Base-by-base conservation (phyloP, 2,113 vertebrate genomes). In the Bettongia penicillata region DNA sequence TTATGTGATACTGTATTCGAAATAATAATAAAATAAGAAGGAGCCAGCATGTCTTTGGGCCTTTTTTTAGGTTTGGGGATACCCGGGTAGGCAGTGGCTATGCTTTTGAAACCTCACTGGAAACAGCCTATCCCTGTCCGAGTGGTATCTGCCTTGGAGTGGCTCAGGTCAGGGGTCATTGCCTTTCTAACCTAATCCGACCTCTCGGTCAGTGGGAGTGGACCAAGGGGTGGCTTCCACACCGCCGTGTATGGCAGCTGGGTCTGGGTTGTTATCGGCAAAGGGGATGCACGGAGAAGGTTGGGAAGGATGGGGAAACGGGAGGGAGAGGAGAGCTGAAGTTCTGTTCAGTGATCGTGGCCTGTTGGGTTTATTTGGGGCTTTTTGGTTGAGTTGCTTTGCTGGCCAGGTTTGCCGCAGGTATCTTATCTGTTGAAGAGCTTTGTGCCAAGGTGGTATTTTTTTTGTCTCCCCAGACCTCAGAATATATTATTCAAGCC, bases 401-500 rank as follows among this genome's bases (percentile, higher is more conserved):
- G 57, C 51, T 96, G 93, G 57, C 49, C 92, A 89, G 49, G 6
- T 93, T 95, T 96, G 95, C 51, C 90, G 95, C 53, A 47, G 25
- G 91, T 95, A 37, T 49, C 48, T 97, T 57, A 92, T 26, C 49
- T 91, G 91, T 93, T 92, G 57, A 95, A 31, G 93, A 91, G 97
- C 94, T 95, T 98, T 24, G 98, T 28, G 49, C 94, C 50, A 95
- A 93, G 89, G 93, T 97, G 90, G 31, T 96, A 48, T 98, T 94
- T 98, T 94, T 98, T 97, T 97, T 98, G 52, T 55, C 94, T 96
- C 96, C 97, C 91, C 53, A 99, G 99, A 99, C 99, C 99, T 99
- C 99, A 99, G 99, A 99, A 99, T 99, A 99, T 95, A 99, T 99
- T 98, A 99, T 99, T 98, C 99, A 99, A 98, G 99, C 99, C 91